These are phyloP conservation scores for Drosophila kurseongensis DNA, from an alignment of 1,140 invertebrate genomes.

Conservation along the genomic window DNA sequence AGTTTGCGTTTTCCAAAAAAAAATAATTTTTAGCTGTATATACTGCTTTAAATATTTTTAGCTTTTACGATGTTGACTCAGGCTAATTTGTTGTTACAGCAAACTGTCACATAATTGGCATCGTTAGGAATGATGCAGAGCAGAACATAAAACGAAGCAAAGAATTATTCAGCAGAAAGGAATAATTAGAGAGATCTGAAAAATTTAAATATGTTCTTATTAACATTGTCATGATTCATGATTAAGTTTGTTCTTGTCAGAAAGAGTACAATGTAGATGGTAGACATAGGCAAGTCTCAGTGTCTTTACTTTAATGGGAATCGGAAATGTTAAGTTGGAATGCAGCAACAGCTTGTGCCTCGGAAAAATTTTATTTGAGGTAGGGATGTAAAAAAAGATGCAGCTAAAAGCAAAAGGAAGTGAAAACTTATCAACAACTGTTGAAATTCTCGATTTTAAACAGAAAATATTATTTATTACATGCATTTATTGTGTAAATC, in stretches of 20 bases:
- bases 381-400: neutral
- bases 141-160: neutral
- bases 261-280: neutral
- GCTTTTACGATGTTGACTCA: neutral
- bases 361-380: neutral
- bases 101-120: slow-evolving; percentile 17
- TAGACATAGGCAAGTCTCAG: neutral
- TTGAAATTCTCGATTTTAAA: neutral
- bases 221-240: neutral
- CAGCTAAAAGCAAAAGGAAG: neutral
- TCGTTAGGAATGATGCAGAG: neutral
- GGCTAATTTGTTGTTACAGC: slow-evolving; percentile 23
- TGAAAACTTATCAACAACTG: neutral
- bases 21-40: neutral
- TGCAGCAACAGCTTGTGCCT: neutral
- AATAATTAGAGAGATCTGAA: neutral
- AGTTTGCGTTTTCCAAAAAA: neutral
- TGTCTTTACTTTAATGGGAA: neutral
- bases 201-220: neutral
- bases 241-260: neutral
- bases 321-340: neutral
- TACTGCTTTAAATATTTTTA: slow-evolving; percentile 8
- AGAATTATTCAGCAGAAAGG: neutral
- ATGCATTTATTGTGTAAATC: neutral
- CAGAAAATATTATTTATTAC: neutral